Conservation (phyloP, 1,140 invertebrate species). For the Mya arenaria region DNA sequence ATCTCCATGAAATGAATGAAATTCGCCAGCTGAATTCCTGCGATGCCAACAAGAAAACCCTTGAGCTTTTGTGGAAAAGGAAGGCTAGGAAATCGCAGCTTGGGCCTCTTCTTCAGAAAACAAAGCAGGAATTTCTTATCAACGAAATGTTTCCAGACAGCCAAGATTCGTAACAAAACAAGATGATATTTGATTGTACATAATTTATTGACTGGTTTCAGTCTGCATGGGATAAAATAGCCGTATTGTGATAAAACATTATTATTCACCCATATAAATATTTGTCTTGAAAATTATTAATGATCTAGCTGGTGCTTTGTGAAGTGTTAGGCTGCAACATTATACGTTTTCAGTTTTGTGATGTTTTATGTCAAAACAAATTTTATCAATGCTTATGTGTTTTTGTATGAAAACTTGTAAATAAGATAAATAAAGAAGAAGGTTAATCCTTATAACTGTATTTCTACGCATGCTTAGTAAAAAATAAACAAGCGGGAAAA, state of each 20-base stretch:
- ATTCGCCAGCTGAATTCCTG: neutral
- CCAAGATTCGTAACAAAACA: no score
- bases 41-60: neutral
- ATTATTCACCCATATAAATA: neutral
- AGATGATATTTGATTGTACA: no score
- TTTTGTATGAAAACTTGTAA: neutral
- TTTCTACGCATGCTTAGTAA: neutral
- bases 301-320: neutral
- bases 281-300: neutral
- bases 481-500: neutral
- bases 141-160: neutral
- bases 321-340: neutral
- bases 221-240: no score
- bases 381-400: neutral
- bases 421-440: neutral
- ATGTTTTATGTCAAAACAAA: neutral
- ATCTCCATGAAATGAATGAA: conserved; percentile 6
- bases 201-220: no score
- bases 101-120: neutral
- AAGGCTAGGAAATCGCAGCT: conserved; percentile 11
- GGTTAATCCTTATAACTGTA: neutral
- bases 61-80: neutral
- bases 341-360: no score
- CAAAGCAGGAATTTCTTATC: conserved; percentile 4
- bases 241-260: neutral